Evolutionary conservation across 92 coral and sea anemone genomes (phyloP).

Genomic region (Porites rus): DNA sequence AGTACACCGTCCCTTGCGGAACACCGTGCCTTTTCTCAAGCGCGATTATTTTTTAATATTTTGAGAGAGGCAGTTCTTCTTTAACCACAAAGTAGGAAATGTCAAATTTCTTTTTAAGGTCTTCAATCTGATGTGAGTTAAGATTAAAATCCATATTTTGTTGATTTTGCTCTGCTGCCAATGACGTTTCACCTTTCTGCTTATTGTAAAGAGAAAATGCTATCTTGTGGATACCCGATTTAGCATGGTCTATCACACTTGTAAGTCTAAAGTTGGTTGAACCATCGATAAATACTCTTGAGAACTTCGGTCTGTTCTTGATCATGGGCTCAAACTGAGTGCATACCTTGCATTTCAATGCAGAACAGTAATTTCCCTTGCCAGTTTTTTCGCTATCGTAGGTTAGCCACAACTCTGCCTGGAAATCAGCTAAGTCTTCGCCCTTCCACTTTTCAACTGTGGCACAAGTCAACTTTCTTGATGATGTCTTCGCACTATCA

Average conservation of each 20-base stretch:
- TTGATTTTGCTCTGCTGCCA: slow-evolving; percentile 39
- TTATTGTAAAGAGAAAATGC: slow-evolving; percentile 38
- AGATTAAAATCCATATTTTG: slow-evolving; percentile 51
- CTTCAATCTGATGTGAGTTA: slow-evolving; percentile 47
- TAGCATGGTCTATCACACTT: slow-evolving; percentile 54
- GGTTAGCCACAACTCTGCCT: slow-evolving; percentile 50
- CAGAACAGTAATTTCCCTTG: slow-evolving; percentile 46
- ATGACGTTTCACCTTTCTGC: slow-evolving; percentile 38
- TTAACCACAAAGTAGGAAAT: slow-evolving; percentile 56
- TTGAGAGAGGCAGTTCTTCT: slow-evolving; percentile 65
- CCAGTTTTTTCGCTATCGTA: slow-evolving; percentile 30
- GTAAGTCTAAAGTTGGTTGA: slow-evolving; percentile 56
- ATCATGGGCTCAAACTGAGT: slow-evolving; percentile 50
- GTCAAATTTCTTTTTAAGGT: slow-evolving; percentile 49
- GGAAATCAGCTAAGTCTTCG: slow-evolving; percentile 37
- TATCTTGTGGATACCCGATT: slow-evolving; percentile 46
- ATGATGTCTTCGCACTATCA: slow-evolving; percentile 6
- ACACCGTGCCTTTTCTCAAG: slow-evolving; percentile 59
- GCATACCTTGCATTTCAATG: slow-evolving; percentile 47
- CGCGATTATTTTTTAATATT: slow-evolving; percentile 58
- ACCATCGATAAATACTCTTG: slow-evolving; percentile 59
- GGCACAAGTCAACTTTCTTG: slow-evolving; percentile 35
- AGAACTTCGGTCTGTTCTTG: slow-evolving; percentile 49
- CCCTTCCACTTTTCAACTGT: slow-evolving; percentile 66
- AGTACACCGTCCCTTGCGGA: slow-evolving; percentile 23